Conservation (phyloP, 2,888 invertebrate genomes). For the Leptarthrus brevirostris region DNA sequence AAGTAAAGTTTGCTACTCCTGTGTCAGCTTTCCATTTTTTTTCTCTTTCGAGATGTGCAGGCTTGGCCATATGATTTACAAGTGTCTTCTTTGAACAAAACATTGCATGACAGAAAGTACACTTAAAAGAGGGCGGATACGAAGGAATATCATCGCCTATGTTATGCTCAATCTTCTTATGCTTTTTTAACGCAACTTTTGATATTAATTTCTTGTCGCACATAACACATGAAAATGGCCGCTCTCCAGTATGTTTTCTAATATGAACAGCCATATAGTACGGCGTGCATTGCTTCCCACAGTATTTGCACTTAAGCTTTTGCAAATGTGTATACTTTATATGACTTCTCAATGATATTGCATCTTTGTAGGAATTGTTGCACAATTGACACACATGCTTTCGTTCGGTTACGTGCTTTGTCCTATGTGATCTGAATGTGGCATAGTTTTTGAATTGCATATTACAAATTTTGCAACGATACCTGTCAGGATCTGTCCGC, state of each 20-base stretch:
- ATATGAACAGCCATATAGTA: neutral
- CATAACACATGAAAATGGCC: neutral
- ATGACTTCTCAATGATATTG: neutral
- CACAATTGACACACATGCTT: neutral
- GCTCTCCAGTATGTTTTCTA: neutral
- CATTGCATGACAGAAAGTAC: neutral
- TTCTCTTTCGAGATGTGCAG: neutral
- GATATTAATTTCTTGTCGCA: slow-evolving; percentile 8
- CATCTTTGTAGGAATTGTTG: neutral
- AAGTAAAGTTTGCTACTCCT: neutral
- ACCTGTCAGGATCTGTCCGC: neutral
- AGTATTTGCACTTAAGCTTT: neutral
- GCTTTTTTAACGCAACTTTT: neutral
- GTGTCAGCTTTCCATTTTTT: neutral
- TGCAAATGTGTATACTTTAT: neutral
- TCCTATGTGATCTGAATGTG: neutral
- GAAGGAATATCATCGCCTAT: neutral
- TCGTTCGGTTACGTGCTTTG: neutral
- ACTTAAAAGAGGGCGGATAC: neutral
- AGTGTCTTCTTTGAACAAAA: neutral
- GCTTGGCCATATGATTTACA: neutral
- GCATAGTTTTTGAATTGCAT: neutral
- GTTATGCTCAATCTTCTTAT: neutral
- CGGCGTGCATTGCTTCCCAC: neutral
- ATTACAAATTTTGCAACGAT: neutral